Evolutionary conservation across 2,113 vertebrate genomes (phyloP).

Genomic region (Lampris megalopsis): DNA sequence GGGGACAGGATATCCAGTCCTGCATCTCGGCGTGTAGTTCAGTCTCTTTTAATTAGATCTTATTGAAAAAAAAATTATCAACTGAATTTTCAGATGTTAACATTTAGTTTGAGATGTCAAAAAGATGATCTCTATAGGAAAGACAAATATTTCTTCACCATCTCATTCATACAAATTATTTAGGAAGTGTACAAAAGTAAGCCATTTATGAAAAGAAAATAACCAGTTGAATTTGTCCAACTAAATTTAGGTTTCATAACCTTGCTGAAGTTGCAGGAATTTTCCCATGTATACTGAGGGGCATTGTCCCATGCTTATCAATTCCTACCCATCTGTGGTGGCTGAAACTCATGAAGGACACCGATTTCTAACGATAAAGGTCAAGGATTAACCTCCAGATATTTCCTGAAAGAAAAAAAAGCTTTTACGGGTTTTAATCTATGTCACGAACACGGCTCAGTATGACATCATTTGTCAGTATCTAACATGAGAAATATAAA

Average conservation of each 20-base stretch:
- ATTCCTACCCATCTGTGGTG: constrained; percentile 54
- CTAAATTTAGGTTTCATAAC: background rate
- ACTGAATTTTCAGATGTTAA: too few species aligned
- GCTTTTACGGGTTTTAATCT: constrained; percentile 18
- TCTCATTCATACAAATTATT: background rate
- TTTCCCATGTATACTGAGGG: constrained; percentile 13
- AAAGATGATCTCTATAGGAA: too few species aligned
- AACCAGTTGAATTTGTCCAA: too few species aligned
- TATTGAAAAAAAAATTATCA: background rate
- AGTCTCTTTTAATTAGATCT: background rate
- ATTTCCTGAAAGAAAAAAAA: background rate
- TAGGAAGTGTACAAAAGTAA: too few species aligned
- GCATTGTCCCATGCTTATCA: constrained; percentile 59
- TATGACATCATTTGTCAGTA: background rate
- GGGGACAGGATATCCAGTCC: constrained; percentile 23
- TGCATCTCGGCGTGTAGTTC: constrained; percentile 10
- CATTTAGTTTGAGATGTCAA: too few species aligned
- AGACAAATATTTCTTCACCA: background rate
- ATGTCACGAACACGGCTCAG: background rate
- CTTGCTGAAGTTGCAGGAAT: constrained; percentile 23
- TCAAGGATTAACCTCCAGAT: constrained; percentile 57
- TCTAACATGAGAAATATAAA: too few species aligned
- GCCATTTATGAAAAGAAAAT: too few species aligned
- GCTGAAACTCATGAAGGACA: constrained; percentile 52
- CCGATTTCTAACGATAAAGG: constrained; percentile 48